Evolutionary conservation across 2,797 vertebrate genomes (phyloP).

Genomic region (Anguilla anguilla): DNA sequence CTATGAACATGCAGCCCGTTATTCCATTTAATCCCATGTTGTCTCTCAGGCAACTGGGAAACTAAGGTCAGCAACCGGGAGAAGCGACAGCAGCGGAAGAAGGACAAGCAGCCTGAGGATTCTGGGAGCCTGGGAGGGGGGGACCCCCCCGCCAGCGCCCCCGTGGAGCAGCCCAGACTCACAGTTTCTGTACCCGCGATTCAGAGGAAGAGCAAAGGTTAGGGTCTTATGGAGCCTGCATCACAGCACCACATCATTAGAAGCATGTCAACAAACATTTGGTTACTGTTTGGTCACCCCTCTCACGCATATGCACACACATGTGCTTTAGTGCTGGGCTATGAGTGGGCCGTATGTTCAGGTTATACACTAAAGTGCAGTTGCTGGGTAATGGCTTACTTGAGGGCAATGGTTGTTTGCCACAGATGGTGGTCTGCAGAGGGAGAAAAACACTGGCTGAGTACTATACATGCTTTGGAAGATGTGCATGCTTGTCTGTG

Average conservation of each 20-base stretch:
- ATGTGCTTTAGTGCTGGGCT: neutral
- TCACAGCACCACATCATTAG: neutral
- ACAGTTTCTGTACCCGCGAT: slow-evolving; percentile 63
- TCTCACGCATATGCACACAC: neutral
- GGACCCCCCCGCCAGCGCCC: slow-evolving; percentile 64
- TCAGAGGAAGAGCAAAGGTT: slow-evolving; percentile 88
- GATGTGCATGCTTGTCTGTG: neutral
- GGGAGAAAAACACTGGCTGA: neutral
- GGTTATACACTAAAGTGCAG: no score
- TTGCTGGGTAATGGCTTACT: no score
- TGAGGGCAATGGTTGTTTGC: no score
- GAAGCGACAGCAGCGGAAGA: slow-evolving; percentile 91
- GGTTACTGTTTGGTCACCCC: neutral
- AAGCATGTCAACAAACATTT: neutral
- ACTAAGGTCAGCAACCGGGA: slow-evolving; percentile 97
- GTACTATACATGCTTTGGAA: neutral
- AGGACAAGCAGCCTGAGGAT: slow-evolving; percentile 88
- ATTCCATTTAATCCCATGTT: neutral
- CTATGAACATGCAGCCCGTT: neutral
- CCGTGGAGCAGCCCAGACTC: slow-evolving; percentile 67
- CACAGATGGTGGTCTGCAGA: no score
- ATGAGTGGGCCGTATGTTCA: neutral
- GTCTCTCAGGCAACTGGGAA: slow-evolving; percentile 87
- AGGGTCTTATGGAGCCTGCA: slow-evolving; percentile 17
- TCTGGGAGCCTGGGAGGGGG: slow-evolving; percentile 74